A percentile compares a stretch with the other conserved stretches of the same genome.
Conservation (phyloP, 2,113 vertebrate species). For the Columba janthina region DNA sequence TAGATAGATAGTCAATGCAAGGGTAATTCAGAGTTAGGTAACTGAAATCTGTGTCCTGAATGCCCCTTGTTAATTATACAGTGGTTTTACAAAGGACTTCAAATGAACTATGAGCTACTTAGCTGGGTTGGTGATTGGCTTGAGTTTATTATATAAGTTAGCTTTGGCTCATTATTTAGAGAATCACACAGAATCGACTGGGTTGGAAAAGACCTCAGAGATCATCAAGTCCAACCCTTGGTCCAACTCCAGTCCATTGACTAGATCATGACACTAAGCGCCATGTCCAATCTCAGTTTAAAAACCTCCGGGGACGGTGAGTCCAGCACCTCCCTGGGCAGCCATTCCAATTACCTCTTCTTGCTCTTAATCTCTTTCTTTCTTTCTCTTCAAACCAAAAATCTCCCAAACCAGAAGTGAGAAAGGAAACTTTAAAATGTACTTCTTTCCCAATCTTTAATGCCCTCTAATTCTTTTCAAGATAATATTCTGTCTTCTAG, state of each 20-base stretch:
- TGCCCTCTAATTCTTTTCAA: not conserved
- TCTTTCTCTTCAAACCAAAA: not conserved
- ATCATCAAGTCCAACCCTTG: too few species aligned
- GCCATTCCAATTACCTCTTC: not conserved
- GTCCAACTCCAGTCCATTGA: too few species aligned
- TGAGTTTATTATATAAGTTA: not conserved
- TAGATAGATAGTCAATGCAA: not conserved
- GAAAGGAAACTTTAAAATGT: not conserved
- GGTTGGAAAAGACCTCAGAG: too few species aligned
- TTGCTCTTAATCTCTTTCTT: not conserved
- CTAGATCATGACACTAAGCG: too few species aligned
- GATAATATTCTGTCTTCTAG: not conserved
- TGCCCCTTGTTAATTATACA: not conserved
- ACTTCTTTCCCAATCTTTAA: not conserved
- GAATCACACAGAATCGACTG: too few species aligned
- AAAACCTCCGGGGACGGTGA: too few species aligned
- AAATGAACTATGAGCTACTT: not conserved
- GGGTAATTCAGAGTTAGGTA: not conserved
- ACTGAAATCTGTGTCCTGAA: not conserved
- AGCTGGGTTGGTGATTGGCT: not conserved
- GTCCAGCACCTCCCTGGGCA: too few species aligned
- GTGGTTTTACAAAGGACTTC: not conserved
- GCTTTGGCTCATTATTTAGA: not conserved
- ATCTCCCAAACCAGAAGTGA: not conserved
- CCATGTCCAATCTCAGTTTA: too few species aligned